Percentiles rank a stretch among this genome's conserved stretches.
Conservation (phyloP, 2,888 invertebrate species). For the Lepas anatifera region DNA sequence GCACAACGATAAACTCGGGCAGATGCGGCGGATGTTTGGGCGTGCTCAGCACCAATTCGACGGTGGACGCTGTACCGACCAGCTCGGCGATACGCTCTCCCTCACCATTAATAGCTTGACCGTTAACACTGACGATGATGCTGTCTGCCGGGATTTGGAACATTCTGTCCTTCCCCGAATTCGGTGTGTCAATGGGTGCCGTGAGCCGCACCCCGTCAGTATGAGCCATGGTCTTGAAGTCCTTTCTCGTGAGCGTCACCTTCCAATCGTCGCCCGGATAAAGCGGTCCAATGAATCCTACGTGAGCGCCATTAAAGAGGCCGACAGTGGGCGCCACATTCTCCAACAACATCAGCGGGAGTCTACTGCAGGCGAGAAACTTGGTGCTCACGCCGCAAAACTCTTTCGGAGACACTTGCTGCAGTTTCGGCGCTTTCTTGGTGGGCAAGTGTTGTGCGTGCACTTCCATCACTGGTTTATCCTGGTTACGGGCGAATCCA, state of each 20-base stretch:
- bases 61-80: not conserved
- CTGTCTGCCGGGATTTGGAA: not conserved
- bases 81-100: not conserved
- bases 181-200: not conserved
- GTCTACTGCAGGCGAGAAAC: not conserved
- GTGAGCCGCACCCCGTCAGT: not conserved
- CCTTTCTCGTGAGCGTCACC: not conserved
- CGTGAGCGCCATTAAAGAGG: not conserved
- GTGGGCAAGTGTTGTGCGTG: no score
- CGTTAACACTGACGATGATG: not conserved
- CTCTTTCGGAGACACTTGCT: not conserved
- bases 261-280: not conserved
- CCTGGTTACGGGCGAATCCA: no score
- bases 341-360: not conserved
- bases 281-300: not conserved
- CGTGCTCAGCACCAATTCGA: not conserved
- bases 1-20: not conserved
- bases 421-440: not conserved
- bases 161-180: not conserved
- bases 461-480: no score
- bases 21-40: not conserved
- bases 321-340: not conserved
- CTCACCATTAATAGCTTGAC: not conserved
- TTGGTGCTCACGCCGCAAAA: not conserved
- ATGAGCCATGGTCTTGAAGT: not conserved